Evolutionary conservation across 2,888 invertebrate genomes (phyloP).

Genomic region (Eupeodes luniger): DNA sequence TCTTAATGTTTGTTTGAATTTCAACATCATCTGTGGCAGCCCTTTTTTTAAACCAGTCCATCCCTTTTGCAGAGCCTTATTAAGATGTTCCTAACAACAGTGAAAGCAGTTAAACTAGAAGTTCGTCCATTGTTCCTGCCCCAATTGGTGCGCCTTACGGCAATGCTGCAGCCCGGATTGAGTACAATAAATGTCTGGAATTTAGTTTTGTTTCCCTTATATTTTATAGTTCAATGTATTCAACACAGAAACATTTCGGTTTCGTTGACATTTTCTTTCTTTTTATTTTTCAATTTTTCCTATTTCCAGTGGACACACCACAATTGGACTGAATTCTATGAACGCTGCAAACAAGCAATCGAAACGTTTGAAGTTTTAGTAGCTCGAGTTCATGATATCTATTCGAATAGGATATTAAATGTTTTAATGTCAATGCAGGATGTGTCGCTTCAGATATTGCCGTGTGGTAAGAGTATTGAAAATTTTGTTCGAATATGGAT

Average conservation of each 20-base stretch:
- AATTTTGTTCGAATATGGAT: slow-evolving; percentile 12
- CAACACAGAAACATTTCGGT: background rate
- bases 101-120: slow-evolving; percentile 92
- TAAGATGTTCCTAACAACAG: slow-evolving; percentile 90
- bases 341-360: slow-evolving; percentile 90
- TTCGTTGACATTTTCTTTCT: slow-evolving; percentile 16
- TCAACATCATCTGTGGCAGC: background rate
- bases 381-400: slow-evolving; percentile 94
- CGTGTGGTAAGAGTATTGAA: slow-evolving; percentile 85
- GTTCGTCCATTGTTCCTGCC: slow-evolving; percentile 95
- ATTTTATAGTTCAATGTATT: slow-evolving; percentile 26
- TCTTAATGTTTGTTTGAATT: slow-evolving; percentile 86
- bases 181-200: slow-evolving; percentile 87
- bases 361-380: slow-evolving; percentile 91
- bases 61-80: slow-evolving; percentile 87
- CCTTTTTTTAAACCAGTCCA: background rate
- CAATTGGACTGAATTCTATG: slow-evolving; percentile 91
- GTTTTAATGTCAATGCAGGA: slow-evolving; percentile 94
- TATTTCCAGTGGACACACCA: slow-evolving; percentile 90
- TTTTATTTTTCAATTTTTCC: slow-evolving; percentile 20
- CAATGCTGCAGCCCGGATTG: slow-evolving; percentile 92
- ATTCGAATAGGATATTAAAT: slow-evolving; percentile 94
- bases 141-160: slow-evolving; percentile 93
- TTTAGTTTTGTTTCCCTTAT: slow-evolving; percentile 7
- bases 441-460: slow-evolving; percentile 91